Conservation (phyloP, 2,888 invertebrate genomes). For the Cataglyphis albicans region DNA sequence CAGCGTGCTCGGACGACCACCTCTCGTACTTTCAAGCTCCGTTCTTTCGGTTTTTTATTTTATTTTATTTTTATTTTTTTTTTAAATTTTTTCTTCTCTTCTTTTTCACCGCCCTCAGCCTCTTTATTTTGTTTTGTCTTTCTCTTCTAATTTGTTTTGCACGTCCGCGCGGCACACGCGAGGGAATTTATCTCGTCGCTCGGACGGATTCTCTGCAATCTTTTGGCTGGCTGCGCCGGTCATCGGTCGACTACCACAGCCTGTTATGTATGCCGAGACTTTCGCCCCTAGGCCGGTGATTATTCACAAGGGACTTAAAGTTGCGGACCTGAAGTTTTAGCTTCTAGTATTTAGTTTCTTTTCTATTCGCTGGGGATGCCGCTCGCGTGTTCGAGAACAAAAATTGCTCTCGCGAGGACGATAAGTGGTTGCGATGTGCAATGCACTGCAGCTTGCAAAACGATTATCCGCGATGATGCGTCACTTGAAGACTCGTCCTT, state of each 20-base stretch:
- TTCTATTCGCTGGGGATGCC: slow-evolving; percentile 11
- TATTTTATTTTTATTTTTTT: background rate
- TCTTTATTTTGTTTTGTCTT: slow-evolving; percentile 28
- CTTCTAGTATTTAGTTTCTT: slow-evolving; percentile 16
- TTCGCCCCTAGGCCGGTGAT: slow-evolving; percentile 12
- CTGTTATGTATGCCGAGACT: slow-evolving; percentile 36
- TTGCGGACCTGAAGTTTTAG: slow-evolving; percentile 29
- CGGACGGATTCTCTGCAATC: slow-evolving; percentile 51
- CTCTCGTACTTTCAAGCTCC: slow-evolving; percentile 22
- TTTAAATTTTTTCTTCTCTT: background rate
- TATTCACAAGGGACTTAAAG: slow-evolving; percentile 42
- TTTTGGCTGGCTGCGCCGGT: slow-evolving; percentile 32
- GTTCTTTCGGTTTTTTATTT: background rate
- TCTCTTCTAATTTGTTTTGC: slow-evolving; percentile 67
- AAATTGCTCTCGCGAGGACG: slow-evolving; percentile 42
- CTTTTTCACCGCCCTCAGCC: background rate
- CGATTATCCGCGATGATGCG: slow-evolving; percentile 43
- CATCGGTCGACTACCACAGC: slow-evolving; percentile 20
- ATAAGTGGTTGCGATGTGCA: slow-evolving; percentile 6
- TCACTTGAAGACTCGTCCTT: slow-evolving; percentile 15
- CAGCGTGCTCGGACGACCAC: slow-evolving; percentile 63
- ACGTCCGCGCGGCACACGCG: slow-evolving; percentile 53
- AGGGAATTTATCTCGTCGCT: slow-evolving; percentile 60
- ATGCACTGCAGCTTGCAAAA: background rate
- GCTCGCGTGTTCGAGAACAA: slow-evolving; percentile 1